Evolutionary conservation across 2,888 invertebrate genomes (phyloP).

Genomic region (Lepidonotus clava): DNA sequence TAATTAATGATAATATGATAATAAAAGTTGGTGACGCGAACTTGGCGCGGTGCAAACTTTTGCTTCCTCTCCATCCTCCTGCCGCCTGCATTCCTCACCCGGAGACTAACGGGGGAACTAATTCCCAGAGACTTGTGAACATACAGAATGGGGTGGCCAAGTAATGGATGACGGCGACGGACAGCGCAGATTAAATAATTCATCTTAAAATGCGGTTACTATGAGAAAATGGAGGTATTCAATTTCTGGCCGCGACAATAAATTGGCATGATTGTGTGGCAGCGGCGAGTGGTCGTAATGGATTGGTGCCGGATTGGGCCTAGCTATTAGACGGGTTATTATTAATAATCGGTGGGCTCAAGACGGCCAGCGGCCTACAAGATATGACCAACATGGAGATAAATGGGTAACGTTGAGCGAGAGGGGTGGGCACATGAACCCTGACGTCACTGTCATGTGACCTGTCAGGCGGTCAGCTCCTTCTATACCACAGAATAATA

Average conservation of each 20-base stretch:
- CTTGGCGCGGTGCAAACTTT: too few relatives aligned
- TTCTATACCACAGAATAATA: too few relatives aligned
- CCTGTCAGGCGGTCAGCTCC: too few relatives aligned
- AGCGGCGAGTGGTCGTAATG: conserved; percentile 1
- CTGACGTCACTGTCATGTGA: not conserved
- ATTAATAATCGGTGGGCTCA: conserved; percentile 41
- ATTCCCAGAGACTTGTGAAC: not conserved
- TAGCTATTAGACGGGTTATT: conserved; percentile 41
- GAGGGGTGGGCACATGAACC: not conserved
- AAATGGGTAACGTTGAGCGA: not conserved
- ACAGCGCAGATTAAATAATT: conserved; percentile 42
- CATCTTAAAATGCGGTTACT: conserved; percentile 53
- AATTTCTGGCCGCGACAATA: conserved; percentile 49
- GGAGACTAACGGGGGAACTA: not conserved
- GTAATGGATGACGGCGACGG: conserved; percentile 28
- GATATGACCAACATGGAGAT: not conserved
- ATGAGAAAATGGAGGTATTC: conserved; percentile 54
- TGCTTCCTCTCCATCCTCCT: not conserved
- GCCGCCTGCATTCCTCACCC: not conserved
- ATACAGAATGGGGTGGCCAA: not conserved
- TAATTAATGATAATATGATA: too few relatives aligned
- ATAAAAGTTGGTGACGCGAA: too few relatives aligned
- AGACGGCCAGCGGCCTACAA: not conserved
- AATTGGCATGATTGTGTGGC: conserved; percentile 51
- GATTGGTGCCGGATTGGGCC: conserved; percentile 20